phyloP scores from a whole-genome alignment of 2,797 vertebrate species.

The Chelonia mydas region DNA sequence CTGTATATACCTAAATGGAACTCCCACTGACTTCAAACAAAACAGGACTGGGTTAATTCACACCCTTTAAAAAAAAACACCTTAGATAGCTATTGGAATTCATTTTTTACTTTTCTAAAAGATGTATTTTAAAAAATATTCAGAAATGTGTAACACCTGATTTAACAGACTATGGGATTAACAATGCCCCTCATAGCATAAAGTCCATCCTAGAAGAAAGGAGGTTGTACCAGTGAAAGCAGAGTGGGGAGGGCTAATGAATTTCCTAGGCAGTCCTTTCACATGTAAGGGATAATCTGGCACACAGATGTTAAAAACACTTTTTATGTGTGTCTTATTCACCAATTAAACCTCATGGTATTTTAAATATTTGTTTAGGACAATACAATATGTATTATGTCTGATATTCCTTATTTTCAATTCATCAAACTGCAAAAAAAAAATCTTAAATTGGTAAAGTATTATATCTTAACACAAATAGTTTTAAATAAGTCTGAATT shows the following conservation, averaged over 20 bases:
- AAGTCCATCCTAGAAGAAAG: not conserved
- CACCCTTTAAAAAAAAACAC: not conserved
- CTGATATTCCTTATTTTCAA: not conserved
- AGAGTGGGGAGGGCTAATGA: not conserved
- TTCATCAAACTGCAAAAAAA: not conserved
- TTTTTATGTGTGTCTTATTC: fast-evolving
- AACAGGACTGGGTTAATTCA: not conserved
- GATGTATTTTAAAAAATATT: not conserved
- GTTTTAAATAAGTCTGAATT: not conserved
- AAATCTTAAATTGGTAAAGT: not conserved
- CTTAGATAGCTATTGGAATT: not conserved
- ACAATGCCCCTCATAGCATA: not conserved
- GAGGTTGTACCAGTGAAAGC: not conserved
- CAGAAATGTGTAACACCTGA: not conserved
- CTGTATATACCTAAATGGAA: not conserved
- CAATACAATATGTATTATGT: not conserved
- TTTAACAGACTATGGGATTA: not conserved
- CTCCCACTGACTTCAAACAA: no score
- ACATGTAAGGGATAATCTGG: not conserved
- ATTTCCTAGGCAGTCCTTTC: not conserved
- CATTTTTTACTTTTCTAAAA: not conserved
- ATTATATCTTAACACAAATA: not conserved
- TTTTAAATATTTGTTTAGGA: not conserved
- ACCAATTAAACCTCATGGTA: fast-evolving
- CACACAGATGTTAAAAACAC: not conserved